Evolutionary conservation across 2,113 vertebrate genomes (phyloP).

Genomic region (Rhabdornis inornatus): DNA sequence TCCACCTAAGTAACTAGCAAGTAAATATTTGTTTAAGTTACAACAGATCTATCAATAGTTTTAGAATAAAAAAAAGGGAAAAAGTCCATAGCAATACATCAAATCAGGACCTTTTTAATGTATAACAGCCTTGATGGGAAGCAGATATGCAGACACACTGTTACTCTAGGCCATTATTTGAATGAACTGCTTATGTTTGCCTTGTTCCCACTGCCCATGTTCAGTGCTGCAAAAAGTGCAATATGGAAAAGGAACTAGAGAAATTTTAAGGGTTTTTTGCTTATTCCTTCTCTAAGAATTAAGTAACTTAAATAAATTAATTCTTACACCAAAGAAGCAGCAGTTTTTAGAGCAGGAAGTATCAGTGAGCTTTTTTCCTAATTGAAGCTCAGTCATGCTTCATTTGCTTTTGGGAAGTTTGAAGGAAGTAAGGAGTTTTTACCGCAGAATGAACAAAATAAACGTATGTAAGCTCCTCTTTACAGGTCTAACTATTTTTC

Average conservation of each 20-base stretch:
- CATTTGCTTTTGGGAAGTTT: not conserved
- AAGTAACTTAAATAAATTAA: not conserved
- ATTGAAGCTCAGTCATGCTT: not conserved
- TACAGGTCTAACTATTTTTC: not conserved
- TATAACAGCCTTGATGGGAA: not conserved
- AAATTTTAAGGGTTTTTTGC: not conserved
- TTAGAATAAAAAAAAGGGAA: not conserved
- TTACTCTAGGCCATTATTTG: not conserved
- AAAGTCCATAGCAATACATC: not conserved
- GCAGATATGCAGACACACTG: not conserved
- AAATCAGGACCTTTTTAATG: not conserved
- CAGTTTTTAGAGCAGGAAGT: not conserved
- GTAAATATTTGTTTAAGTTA: not conserved
- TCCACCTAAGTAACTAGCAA: not conserved
- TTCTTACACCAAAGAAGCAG: not conserved
- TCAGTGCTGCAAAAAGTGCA: not conserved
- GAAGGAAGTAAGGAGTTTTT: not conserved
- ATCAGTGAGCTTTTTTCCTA: not conserved
- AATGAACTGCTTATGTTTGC: not conserved
- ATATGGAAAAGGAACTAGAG: not conserved
- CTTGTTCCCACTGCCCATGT: not conserved
- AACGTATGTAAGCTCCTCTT: not conserved
- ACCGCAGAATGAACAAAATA: not conserved
- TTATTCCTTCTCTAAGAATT: not conserved
- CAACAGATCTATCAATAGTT: not conserved